Evolutionary conservation across 1,140 invertebrate genomes (phyloP).

Genomic region (Anastrepha obliqua): DNA sequence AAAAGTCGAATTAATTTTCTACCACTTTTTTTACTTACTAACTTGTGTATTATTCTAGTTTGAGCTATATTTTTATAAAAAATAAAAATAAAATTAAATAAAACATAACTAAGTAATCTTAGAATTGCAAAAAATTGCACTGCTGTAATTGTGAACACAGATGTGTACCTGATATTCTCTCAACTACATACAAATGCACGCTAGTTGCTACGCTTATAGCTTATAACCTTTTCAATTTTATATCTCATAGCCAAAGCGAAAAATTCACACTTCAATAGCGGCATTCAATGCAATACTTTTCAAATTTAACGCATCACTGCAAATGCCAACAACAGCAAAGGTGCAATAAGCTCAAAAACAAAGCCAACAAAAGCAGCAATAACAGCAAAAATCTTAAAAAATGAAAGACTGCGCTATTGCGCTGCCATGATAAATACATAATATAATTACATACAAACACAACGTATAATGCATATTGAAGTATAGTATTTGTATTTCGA

Average conservation of each 20-base stretch:
- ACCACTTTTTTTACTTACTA: no score
- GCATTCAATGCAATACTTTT: slow-evolving; percentile 49
- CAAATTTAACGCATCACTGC: slow-evolving; percentile 44
- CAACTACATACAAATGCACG: background rate
- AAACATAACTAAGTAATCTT: no score
- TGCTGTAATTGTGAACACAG: background rate
- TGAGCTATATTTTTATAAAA: no score
- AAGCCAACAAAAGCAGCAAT: background rate
- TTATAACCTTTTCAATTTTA: background rate
- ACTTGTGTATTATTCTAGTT: no score
- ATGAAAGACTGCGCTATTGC: background rate
- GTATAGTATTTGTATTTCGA: no score
- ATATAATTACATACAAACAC: no score
- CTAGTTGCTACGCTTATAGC: background rate
- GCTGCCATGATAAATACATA: background rate
- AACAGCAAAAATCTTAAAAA: background rate
- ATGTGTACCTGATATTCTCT: background rate
- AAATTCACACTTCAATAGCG: slow-evolving; percentile 41
- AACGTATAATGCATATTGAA: no score
- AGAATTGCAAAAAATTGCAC: no score
- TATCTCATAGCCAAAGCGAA: slow-evolving; percentile 17
- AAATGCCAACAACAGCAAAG: slow-evolving; percentile 32
- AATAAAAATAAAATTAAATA: no score
- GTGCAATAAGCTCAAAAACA: background rate
- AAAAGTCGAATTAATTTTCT: no score